A percentile compares a stretch with the other conserved stretches of the same genome.
These are phyloP conservation scores for Rhingia campestris DNA, from an alignment of 2,888 invertebrate genomes.

Conservation along the genomic window DNA sequence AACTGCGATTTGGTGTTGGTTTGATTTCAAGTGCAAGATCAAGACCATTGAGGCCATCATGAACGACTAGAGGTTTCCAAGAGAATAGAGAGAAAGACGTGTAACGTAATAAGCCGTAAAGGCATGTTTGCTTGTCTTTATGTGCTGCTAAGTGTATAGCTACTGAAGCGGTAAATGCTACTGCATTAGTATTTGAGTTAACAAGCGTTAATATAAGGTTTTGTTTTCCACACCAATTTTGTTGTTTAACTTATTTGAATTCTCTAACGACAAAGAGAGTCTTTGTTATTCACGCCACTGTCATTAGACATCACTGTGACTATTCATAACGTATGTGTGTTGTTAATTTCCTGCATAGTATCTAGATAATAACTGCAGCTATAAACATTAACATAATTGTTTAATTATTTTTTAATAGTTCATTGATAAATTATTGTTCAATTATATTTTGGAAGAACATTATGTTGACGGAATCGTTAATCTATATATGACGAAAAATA, in stretches of 20 bases:
- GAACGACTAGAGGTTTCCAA: conserved; percentile 17
- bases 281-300: no score
- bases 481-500: no score
- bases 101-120: conserved; percentile 2
- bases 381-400: no score
- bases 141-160: neutral
- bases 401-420: no score
- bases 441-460: no score
- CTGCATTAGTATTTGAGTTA: neutral
- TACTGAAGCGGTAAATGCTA: conserved; percentile 15
- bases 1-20: neutral
- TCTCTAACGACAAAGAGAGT: no score
- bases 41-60: conserved; percentile 52
- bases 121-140: conserved; percentile 8
- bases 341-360: no score
- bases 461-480: no score
- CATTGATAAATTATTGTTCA: no score
- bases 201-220: conserved; percentile 9
- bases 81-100: neutral
- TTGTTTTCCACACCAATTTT: conserved; percentile 16
- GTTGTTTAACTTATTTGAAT: neutral
- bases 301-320: no score
- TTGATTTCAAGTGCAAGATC: conserved; percentile 61
- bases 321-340: no score
- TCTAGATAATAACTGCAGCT: no score